Conservation (phyloP, 1,140 invertebrate genomes). For the Pogonognathellus flavescens region DNA sequence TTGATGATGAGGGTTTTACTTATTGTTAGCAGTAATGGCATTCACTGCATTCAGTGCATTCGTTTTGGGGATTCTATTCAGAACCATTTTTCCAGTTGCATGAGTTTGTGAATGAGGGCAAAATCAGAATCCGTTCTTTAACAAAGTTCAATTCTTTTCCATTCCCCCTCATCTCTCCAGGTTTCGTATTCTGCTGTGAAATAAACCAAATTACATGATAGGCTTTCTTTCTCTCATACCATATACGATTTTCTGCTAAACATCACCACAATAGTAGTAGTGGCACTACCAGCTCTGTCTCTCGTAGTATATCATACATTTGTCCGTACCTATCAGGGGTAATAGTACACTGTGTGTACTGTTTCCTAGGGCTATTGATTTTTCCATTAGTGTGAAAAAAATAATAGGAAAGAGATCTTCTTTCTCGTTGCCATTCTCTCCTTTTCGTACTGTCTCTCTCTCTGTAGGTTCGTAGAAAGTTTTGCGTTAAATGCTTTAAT, state of each 20-base stretch:
- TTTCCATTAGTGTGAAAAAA: constrained; percentile 49
- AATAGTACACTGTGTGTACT: background rate
- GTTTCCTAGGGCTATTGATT: background rate
- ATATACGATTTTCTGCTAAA: no score
- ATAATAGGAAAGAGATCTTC: constrained; percentile 36
- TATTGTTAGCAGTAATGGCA: background rate
- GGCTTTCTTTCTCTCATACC: no score
- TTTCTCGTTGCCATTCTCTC: background rate
- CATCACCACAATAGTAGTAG: no score
- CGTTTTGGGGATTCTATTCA: constrained; percentile 39
- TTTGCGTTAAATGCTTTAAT: constrained; percentile 61
- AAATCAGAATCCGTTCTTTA: constrained; percentile 38
- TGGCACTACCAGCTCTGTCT: background rate
- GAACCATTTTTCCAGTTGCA: constrained; percentile 47
- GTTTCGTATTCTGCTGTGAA: background rate
- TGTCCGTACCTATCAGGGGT: no score
- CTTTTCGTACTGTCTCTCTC: background rate
- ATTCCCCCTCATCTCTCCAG: constrained; percentile 6
- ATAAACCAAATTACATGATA: no score
- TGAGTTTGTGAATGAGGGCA: constrained; percentile 44
- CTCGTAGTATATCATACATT: background rate
- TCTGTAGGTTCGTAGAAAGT: background rate
- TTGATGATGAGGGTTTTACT: constrained; percentile 1
- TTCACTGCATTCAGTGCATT: constrained; percentile 32
- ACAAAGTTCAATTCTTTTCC: constrained; percentile 31